Conservation (phyloP, 2,113 vertebrate species). For the Amphiprion percula region DNA sequence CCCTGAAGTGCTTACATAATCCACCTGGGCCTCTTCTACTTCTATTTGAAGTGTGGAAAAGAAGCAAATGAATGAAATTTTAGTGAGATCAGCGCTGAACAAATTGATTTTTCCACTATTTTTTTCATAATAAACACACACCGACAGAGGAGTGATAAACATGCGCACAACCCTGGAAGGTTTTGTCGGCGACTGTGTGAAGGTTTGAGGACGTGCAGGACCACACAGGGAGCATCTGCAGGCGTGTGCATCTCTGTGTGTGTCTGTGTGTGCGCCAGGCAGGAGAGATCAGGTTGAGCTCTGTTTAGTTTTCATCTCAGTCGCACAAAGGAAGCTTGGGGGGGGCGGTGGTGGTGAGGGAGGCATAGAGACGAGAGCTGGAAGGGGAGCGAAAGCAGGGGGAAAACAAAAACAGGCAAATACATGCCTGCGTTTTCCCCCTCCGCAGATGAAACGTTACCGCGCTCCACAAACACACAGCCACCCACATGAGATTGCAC, state of each 20-base stretch:
- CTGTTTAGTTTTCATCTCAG: slow-evolving; percentile 82
- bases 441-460: slow-evolving; percentile 54
- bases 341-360: slow-evolving; percentile 64
- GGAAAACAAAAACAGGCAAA: slow-evolving; percentile 83
- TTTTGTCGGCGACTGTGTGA: slow-evolving; percentile 48
- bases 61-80: not conserved
- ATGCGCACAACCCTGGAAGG: slow-evolving; percentile 3
- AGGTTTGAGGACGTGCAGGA: slow-evolving; percentile 72
- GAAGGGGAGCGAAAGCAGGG: slow-evolving; percentile 32
- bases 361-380: slow-evolving; percentile 26
- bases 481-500: not conserved
- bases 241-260: slow-evolving; percentile 50
- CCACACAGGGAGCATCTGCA: slow-evolving; percentile 74
- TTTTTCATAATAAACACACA: not conserved
- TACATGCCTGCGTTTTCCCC: slow-evolving; percentile 79
- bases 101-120: not conserved
- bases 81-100: slow-evolving; percentile 1
- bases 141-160: slow-evolving; percentile 15
- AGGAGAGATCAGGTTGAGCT: slow-evolving; percentile 79
- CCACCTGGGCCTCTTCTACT: slow-evolving; percentile 37
- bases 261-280: slow-evolving; percentile 55
- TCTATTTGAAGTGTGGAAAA: slow-evolving; percentile 41
- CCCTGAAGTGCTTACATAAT: slow-evolving; percentile 68
- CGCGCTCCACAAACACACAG: slow-evolving; percentile 31
- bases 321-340: slow-evolving; percentile 76